Conservation (phyloP, 2,888 invertebrate genomes). For the Vanessa cardui region DNA sequence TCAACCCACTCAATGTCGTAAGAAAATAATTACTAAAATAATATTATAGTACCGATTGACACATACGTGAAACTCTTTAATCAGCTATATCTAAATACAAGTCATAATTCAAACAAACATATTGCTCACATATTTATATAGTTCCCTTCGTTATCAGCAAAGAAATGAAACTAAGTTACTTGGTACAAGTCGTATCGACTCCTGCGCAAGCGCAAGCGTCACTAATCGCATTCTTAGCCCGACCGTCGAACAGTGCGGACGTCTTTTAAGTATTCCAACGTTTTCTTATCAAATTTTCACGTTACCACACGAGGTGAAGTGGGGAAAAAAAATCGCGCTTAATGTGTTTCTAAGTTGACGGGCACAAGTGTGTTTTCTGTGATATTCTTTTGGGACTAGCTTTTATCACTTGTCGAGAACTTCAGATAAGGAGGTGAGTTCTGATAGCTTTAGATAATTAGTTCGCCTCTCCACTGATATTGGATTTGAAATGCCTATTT, state of each 20-base stretch:
- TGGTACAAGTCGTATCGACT: constrained; percentile 49
- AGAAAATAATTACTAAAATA: no score
- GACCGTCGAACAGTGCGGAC: constrained; percentile 54
- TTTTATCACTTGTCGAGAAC: constrained; percentile 64
- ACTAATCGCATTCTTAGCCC: constrained; percentile 62
- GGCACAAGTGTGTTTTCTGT: constrained; percentile 64
- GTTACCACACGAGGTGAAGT: constrained; percentile 24
- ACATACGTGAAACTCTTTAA: no score
- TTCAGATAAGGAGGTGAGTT: constrained; percentile 78
- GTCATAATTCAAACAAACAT: constrained; percentile 28
- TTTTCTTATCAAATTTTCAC: constrained; percentile 9
- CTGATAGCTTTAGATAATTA: constrained; percentile 79
- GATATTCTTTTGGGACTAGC: constrained; percentile 63
- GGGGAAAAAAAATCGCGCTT: constrained; percentile 18
- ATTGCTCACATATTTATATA: constrained; percentile 27
- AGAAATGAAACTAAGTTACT: constrained; percentile 42
- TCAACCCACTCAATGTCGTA: no score
- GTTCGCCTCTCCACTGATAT: constrained; percentile 52
- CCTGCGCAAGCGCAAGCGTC: constrained; percentile 60
- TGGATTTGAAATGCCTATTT: constrained; percentile 35
- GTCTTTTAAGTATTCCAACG: constrained; percentile 44
- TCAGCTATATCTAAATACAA: constrained; percentile 14
- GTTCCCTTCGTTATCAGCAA: constrained; percentile 37
- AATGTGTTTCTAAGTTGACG: constrained; percentile 35
- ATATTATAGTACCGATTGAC: no score